phyloP scores from a whole-genome alignment of 2,888 invertebrate species.

The Drosophila mimetica region DNA sequence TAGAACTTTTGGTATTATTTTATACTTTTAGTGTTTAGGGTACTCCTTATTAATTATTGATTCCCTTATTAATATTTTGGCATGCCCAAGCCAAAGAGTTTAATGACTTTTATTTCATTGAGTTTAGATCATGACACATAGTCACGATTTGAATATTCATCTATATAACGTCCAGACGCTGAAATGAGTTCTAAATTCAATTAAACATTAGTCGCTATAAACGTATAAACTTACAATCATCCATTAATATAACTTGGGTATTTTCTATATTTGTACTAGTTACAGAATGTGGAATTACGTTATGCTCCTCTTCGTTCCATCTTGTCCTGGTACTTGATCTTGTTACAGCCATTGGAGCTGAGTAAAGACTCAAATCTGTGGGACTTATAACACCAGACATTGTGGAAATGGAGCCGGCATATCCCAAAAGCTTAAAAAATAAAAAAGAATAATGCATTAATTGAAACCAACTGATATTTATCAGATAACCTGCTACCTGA shows the following conservation, averaged over 20 bases:
- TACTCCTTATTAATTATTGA: constrained; percentile 3
- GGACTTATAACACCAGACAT: constrained; percentile 95
- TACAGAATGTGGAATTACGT: constrained; percentile 92
- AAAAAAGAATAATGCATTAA: not conserved
- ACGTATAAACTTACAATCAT: constrained; percentile 88
- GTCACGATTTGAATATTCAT: constrained; percentile 83
- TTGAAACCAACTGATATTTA: not conserved
- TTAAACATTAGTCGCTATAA: not conserved
- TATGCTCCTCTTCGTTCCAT: constrained; percentile 98
- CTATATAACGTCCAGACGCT: constrained; percentile 82
- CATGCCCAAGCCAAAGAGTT: constrained; percentile 33
- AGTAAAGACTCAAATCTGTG: constrained; percentile 93
- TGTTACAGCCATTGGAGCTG: constrained; percentile 86
- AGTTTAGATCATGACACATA: constrained; percentile 81
- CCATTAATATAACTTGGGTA: constrained; percentile 90
- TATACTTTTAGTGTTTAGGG: constrained; percentile 6
- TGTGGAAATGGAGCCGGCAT: constrained; percentile 92
- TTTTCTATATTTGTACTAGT: constrained; percentile 87
- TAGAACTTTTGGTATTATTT: not conserved
- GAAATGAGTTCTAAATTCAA: constrained; percentile 18
- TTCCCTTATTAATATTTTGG: not conserved
- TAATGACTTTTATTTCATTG: not conserved
- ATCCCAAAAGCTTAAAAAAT: constrained; percentile 92
- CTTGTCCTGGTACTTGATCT: constrained; percentile 89
- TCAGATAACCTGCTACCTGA: too few species aligned